phyloP scores from a whole-genome alignment of 2,113 vertebrate genomes.

The Turnix velox region DNA sequence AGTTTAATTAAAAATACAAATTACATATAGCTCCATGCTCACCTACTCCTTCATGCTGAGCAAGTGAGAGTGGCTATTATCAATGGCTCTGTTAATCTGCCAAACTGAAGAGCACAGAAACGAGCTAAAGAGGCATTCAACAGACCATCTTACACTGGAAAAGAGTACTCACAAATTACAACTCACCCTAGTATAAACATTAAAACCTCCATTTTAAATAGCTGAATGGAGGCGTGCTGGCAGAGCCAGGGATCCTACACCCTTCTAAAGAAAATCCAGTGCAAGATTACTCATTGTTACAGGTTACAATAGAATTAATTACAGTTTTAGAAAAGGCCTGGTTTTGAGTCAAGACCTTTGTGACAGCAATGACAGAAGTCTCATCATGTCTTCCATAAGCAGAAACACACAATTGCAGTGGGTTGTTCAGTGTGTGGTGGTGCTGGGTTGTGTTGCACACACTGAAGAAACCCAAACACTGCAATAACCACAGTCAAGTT shows the following conservation, averaged over 20 bases:
- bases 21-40: slow-evolving; percentile 27
- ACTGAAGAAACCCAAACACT: background rate
- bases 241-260: background rate
- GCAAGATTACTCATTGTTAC: background rate
- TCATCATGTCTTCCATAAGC: background rate
- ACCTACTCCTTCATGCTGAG: slow-evolving; percentile 23
- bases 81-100: slow-evolving; percentile 53
- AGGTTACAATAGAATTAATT: background rate
- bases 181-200: slow-evolving; percentile 18
- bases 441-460: no score
- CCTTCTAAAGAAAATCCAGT: background rate
- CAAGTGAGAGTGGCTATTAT: slow-evolving; percentile 33
- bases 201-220: background rate
- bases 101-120: slow-evolving; percentile 48
- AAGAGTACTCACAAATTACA: slow-evolving; percentile 36
- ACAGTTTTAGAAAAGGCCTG: background rate
- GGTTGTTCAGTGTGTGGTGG: background rate
- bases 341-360: no score
- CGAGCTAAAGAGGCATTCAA: background rate
- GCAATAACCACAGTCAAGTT: background rate
- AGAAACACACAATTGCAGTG: background rate
- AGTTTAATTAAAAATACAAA: slow-evolving; percentile 64
- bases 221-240: slow-evolving; percentile 4
- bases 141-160: slow-evolving; percentile 28
- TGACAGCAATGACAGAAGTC: background rate